Base-by-base conservation (phyloP, 2,113 vertebrate genomes). In the Mormyrus iriodes region DNA sequence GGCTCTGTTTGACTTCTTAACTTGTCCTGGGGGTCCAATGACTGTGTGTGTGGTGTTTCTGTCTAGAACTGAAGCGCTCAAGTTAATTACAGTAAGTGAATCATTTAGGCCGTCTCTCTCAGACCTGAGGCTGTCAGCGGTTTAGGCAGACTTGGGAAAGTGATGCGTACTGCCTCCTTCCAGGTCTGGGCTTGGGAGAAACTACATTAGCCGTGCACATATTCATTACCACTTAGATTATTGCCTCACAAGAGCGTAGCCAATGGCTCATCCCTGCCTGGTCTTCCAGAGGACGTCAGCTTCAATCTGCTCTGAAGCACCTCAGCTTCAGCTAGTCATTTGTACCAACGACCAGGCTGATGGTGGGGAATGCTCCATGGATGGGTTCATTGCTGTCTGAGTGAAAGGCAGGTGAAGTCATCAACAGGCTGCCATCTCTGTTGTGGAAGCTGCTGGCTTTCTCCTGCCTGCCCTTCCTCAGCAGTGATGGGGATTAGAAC, bases 261-360 rank as follows among this genome's bases (percentile, higher is more conserved):
- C 65, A 88, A 42, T 48, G 5, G 49, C 49, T 27, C 21, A 7
- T 83, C 42, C 76, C 69, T 49, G 15, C 27, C 49, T 88, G 79
- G 35, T 39, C 76, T 88, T 88, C 27, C 69, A n/a, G 79, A 27
- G 4, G 27, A 46, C 10, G 9, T 82, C 52, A 10, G 88, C 42
- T 88, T 88, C 48, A 88, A 44, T 24, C 49, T 86, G 19, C 87
- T 48, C 39, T 69, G 35, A 65, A 27, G 13, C 9, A 55, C 39
- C 6, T 24, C 79, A n/a, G 88, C 48, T 49, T 79, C 46, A 51
- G 42, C 51, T 88, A 51, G 46, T 76, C n/a, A 88, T 88, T 88
- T 51, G 8, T 83, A 48, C 17, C 15, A 46, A 73, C 31, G 42
- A 21, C 15, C 58, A 46, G 9, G 9, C 48, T 88, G 58, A 2